Conservation (phyloP, 2,888 invertebrate species). For the Nebria brevicollis region DNA sequence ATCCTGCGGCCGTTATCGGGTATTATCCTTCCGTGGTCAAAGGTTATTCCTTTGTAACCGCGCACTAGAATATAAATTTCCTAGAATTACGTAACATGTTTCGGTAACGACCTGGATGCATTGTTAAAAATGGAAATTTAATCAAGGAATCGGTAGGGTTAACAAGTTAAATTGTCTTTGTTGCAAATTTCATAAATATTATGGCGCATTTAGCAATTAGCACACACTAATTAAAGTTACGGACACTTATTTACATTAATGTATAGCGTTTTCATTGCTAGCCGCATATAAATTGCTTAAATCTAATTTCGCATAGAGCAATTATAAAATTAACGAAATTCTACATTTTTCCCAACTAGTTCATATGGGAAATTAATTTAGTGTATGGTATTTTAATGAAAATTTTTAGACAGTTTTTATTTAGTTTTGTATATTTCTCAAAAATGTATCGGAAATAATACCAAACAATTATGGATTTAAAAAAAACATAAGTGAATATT, state of each 20-base stretch:
- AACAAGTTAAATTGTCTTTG: background rate
- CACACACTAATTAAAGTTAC: background rate
- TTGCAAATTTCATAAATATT: background rate
- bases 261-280: background rate
- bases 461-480: too few species aligned
- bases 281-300: background rate
- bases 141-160: background rate
- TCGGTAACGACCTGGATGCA: constrained; percentile 6
- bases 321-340: too few species aligned
- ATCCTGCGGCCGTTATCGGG: constrained; percentile 23
- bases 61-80: constrained; percentile 32
- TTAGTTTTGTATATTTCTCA: too few species aligned
- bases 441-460: too few species aligned
- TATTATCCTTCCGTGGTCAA: constrained; percentile 30
- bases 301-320: too few species aligned
- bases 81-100: constrained; percentile 24
- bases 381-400: too few species aligned
- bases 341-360: too few species aligned
- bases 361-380: too few species aligned
- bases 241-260: background rate
- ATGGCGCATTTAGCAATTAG: background rate
- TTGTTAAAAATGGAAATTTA: constrained; percentile 9
- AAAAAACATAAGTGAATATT: too few species aligned
- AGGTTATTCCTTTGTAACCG: constrained; percentile 24
- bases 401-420: too few species aligned